Percentiles rank a stretch among this genome's conserved stretches.
Conservation (phyloP, 2,797 vertebrate species). For the Pipistrellus pygmaeus region DNA sequence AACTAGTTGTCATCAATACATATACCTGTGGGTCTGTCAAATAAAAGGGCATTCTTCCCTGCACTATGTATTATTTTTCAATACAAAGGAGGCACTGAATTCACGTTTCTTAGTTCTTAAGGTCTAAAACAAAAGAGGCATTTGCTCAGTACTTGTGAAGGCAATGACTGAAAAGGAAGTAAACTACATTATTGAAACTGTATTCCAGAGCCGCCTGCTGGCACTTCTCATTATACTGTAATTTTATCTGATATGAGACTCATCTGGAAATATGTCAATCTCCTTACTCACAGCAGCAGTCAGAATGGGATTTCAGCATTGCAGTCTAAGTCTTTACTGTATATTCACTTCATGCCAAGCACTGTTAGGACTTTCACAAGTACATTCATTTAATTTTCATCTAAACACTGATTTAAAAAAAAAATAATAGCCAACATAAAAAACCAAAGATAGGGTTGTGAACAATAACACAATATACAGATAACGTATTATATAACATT, state of each 20-base stretch:
- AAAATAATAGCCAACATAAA: slow-evolving; percentile 31
- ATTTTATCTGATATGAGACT: neutral
- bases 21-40: neutral
- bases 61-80: slow-evolving; percentile 20
- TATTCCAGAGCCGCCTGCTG: slow-evolving; percentile 65
- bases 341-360: slow-evolving; percentile 21
- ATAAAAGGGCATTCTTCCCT: slow-evolving; percentile 33
- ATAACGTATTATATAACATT: neutral
- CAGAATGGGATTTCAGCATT: slow-evolving; percentile 5
- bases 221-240: neutral
- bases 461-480: neutral
- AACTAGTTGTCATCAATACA: slow-evolving; percentile 44
- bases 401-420: neutral
- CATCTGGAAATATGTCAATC: neutral
- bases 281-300: neutral
- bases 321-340: neutral
- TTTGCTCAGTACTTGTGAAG: slow-evolving; percentile 56
- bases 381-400: slow-evolving; percentile 18
- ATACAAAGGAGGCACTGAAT: slow-evolving; percentile 22
- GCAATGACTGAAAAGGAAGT: slow-evolving; percentile 15
- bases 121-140: slow-evolving; percentile 38
- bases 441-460: neutral
- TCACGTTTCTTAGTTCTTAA: slow-evolving; percentile 47
- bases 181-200: neutral
- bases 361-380: neutral